Conservation (phyloP, 2,113 vertebrate species). For the Jaculus jaculus region DNA sequence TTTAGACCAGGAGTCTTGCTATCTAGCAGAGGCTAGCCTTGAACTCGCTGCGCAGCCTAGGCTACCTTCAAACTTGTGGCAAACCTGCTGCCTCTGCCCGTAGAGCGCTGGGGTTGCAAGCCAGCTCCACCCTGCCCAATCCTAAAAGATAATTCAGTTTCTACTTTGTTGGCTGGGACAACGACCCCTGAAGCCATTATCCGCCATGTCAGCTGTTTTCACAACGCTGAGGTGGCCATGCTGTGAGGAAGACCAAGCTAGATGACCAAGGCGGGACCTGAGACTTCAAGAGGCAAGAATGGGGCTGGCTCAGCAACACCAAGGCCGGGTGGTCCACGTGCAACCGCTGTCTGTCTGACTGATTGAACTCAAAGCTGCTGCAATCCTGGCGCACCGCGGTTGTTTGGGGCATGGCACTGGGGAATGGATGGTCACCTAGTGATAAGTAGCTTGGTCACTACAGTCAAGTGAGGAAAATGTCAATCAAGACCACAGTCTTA, state of each 20-base stretch:
- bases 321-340: fast-evolving
- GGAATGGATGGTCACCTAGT: background rate
- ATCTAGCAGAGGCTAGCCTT: background rate
- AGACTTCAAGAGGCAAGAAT: background rate
- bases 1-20: background rate
- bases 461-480: background rate
- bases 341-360: background rate
- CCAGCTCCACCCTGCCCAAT: fast-evolving
- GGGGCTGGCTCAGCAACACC: too few relatives aligned
- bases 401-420: background rate
- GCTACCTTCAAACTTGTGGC: background rate
- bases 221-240: background rate
- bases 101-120: background rate
- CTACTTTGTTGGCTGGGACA: background rate
- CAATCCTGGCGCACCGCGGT: background rate
- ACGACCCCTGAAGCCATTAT: background rate
- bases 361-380: background rate
- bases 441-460: background rate
- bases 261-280: background rate
- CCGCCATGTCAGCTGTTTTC: background rate
- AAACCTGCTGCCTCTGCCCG: background rate
- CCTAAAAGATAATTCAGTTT: background rate
- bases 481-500: background rate
- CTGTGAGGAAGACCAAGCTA: background rate
- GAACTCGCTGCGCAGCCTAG: background rate